Evolutionary conservation across 2,888 invertebrate species (phyloP).

Genomic region (Pemphredon lugubris): DNA sequence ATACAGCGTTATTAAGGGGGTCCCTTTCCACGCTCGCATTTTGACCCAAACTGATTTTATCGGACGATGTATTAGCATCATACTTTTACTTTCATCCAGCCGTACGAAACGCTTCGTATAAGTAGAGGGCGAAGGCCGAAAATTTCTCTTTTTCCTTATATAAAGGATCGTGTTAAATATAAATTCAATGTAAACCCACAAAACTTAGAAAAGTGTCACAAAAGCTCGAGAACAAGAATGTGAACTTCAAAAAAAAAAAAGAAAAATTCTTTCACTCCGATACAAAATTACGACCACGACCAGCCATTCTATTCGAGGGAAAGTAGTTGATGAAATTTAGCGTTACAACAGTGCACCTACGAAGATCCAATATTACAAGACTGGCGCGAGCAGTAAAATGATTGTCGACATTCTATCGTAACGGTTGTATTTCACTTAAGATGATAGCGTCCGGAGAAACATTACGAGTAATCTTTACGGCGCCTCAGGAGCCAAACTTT

Average conservation of each 20-base stretch:
- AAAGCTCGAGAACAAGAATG: no score
- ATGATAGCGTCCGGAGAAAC: background rate
- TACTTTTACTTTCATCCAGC: background rate
- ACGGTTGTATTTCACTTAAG: slow-evolving; percentile 25
- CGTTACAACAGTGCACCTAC: background rate
- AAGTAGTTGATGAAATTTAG: background rate
- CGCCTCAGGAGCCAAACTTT: background rate
- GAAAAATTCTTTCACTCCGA: no score
- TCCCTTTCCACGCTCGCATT: slow-evolving; percentile 29
- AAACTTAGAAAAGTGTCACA: no score
- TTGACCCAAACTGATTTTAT: background rate
- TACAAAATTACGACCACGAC: no score
- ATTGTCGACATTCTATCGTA: no score
- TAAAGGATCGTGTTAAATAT: no score
- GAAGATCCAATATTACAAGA: background rate
- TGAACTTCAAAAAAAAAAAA: no score
- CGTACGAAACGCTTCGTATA: background rate
- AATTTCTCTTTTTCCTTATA: no score
- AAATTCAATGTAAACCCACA: no score
- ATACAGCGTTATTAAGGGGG: slow-evolving; percentile 5
- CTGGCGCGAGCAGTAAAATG: no score
- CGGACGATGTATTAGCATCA: background rate
- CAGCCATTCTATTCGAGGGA: no score
- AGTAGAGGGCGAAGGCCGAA: background rate
- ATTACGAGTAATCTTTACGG: background rate